Percentiles rank a stretch among this genome's conserved stretches.
phyloP scores from a whole-genome alignment of 2,113 vertebrate species.

The Edolisoma coerulescens region DNA sequence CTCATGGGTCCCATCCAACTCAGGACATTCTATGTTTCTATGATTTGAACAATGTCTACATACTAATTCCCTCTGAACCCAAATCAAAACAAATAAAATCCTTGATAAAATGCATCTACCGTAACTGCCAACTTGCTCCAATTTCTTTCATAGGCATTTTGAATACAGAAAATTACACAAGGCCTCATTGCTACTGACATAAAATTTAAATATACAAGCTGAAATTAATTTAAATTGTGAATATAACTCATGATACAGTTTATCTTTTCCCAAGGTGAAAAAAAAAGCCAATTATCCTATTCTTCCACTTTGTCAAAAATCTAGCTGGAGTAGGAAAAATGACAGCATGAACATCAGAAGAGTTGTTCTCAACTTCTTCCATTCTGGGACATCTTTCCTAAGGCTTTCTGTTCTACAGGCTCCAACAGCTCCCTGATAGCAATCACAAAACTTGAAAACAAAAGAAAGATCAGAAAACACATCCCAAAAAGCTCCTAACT shows the following conservation, averaged over 20 bases:
- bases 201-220: conserved; percentile 36
- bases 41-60: background rate
- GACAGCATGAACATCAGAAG: background rate
- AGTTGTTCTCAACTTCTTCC: background rate
- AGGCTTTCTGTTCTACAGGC: background rate
- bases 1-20: background rate
- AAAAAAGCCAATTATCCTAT: background rate
- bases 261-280: background rate
- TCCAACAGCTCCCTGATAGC: background rate
- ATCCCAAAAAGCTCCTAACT: background rate
- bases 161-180: conserved; percentile 48
- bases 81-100: background rate
- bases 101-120: background rate
- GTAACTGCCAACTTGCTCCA: background rate
- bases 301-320: background rate
- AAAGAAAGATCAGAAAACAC: background rate
- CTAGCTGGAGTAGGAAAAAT: background rate
- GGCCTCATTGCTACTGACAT: conserved; percentile 36
- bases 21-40: background rate
- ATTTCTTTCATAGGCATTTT: conserved; percentile 58
- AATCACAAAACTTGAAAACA: background rate
- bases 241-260: background rate
- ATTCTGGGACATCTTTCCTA: background rate
- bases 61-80: background rate
- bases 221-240: conserved; percentile 17